Evolutionary conservation across 2,113 vertebrate genomes (phyloP).

Genomic region (Oreocharis arfaki): DNA sequence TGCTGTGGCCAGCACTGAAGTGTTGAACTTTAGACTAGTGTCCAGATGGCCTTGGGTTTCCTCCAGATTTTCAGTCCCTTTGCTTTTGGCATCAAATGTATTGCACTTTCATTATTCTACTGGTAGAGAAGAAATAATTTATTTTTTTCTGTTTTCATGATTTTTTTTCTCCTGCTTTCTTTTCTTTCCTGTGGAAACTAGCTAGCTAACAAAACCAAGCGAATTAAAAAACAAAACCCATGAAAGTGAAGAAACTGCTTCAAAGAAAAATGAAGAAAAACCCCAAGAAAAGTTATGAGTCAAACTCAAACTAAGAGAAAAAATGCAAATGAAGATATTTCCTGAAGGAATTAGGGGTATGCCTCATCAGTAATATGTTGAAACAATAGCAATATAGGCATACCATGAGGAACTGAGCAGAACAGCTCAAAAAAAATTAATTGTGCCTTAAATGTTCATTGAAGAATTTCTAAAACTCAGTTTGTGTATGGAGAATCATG

Average conservation of each 20-base stretch:
- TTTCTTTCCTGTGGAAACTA: not conserved
- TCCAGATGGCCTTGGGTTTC: slow-evolving; percentile 3
- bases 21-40: not conserved
- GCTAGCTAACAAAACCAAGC: not conserved
- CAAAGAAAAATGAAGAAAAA: not conserved
- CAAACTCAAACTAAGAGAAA: not conserved
- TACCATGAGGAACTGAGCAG: not conserved
- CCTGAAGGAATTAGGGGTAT: not conserved
- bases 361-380: not conserved
- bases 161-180: not conserved
- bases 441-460: not conserved
- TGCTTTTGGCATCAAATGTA: not conserved
- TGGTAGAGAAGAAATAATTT: not conserved
- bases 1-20: not conserved
- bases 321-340: not conserved
- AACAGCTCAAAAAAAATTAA: not conserved
- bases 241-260: not conserved
- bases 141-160: not conserved
- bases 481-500: not conserved
- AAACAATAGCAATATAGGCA: not conserved
- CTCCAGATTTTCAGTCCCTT: not conserved
- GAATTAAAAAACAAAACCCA: not conserved
- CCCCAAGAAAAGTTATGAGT: not conserved
- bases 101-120: not conserved
- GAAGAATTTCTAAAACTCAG: not conserved